Evolutionary conservation across 2,797 vertebrate genomes (phyloP), one percentile per base, ranked within the genome.

Genomic region (Gymnopithys bicolor): DNA sequence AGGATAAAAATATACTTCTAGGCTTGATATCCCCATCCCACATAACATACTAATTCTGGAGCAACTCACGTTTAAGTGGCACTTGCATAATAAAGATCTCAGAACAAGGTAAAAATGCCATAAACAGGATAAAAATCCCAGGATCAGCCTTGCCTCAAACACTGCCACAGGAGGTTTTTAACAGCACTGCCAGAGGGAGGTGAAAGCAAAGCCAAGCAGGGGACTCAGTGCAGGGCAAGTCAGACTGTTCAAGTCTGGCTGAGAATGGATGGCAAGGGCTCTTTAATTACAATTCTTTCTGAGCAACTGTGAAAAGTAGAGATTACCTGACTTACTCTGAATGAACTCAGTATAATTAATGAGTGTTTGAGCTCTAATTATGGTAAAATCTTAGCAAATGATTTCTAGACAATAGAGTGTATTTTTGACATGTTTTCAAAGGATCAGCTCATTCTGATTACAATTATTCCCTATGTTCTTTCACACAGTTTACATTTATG

Each of bases 331-430:
- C 52, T 82, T 92, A 41, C 71, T 84, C 74, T 82, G 92, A 91
- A 95, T 91, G 85, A 92, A 78, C 58, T 81, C 84, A 17, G 69
- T 22, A 67, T 84, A 95, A 95, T 95, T 93, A 95, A 96, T 93
- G 79, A 91, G 87, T 28, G 56, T 45, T 93, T 90, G 63, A 90
- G 62, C 75, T 91, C 62, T 89, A 92, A 84, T 95, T 89, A 91
- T 6, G 10, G 76, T 66, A 93, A 84, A 89, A 96, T 78, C 71
- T 80, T 41, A 67, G n/a, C 69, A 80, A 89, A 89, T 81, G 10
- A 89, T 85, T 91, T 78, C 51, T 82, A 95, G 87, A 93, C 84
- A 93, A 82, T 4, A 53, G 60, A 77, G 25, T 39, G 32, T 22
- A 75, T 77, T 95, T 93, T 74, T 89, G 93, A 87, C 75, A 51